Base-by-base conservation (phyloP, 1,140 invertebrate species). In the Drosophila navojoa region DNA sequence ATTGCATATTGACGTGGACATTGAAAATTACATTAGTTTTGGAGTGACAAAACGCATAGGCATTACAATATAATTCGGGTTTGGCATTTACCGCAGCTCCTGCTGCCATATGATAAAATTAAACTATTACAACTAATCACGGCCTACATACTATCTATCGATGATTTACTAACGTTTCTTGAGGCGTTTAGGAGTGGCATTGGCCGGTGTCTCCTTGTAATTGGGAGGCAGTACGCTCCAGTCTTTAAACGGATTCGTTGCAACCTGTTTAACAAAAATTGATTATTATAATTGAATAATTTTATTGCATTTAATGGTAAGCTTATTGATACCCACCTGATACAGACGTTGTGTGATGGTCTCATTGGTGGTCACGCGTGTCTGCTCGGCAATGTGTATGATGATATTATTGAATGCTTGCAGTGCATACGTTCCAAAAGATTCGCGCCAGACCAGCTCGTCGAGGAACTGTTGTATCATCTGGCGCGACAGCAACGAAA, bases 381-480 rank as follows among this genome's bases (percentile, higher is more conserved):
- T 97, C 91, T 96, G 96, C 80, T 97, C 95, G 0, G 95, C 93
- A 44, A 97, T 95, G 89, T 98, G 96, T 5, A 92, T 73, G 5
- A 97, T 94, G 47, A 98, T 96, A 80, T 96, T 97, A 73, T 97
- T 95, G 84, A 97, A 98, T 0, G 96, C 95, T 81, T 95, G 94
- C n/a, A 95, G 93, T 0, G 96, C 94, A 7, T 96, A 95, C 3
- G 93, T 93, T 0, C 96, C 97, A 85, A 95, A 97, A 76, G 95
- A 94, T 77, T 94, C 94, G 66, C 94, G 92, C 96, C 96, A 97
- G 10, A 96, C 96, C 4, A 98, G 92, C 90, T 98, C 97, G 87
- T 98, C 97, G 44, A 98, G 92, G 91, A 98, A 97, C 86, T 98
- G 96, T 90, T 98, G 97, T 81, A 97, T 97, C 91, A 97, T 96